These are phyloP conservation scores for Chironomus tepperi DNA, from an alignment of 1,140 invertebrate species.

Conservation along the genomic window DNA sequence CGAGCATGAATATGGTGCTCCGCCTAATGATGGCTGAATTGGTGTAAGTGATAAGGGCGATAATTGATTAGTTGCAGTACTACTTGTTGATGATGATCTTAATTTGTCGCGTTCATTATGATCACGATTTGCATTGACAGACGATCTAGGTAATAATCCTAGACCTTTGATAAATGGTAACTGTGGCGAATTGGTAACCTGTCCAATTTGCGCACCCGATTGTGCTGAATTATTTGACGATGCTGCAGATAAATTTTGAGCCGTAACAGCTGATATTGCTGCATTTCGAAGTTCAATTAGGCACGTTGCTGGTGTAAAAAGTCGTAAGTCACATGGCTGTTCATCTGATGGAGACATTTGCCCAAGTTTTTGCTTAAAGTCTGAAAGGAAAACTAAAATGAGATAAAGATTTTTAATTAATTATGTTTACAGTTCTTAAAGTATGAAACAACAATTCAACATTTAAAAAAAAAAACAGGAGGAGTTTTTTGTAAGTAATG, in stretches of 20 bases:
- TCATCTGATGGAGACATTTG: slow-evolving; percentile 26
- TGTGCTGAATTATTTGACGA: slow-evolving; percentile 18
- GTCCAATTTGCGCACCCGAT: not conserved
- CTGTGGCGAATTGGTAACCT: not conserved
- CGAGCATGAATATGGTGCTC: slow-evolving; percentile 40
- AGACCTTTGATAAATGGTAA: slow-evolving; percentile 16
- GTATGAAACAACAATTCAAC: slow-evolving; percentile 1
- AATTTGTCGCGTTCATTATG: not conserved
- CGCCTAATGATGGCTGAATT: slow-evolving; percentile 27
- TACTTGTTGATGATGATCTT: slow-evolving; percentile 25
- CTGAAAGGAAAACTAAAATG: slow-evolving; percentile 26
- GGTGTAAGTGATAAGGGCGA: slow-evolving; percentile 21
- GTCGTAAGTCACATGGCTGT: slow-evolving; percentile 36
- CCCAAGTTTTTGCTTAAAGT: not conserved
- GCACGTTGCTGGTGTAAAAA: slow-evolving; percentile 26
- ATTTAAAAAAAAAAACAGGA: not conserved
- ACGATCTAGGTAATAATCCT: not conserved
- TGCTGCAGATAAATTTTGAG: slow-evolving; percentile 26
- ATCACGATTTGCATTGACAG: slow-evolving; percentile 5
- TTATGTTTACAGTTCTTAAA: not conserved
- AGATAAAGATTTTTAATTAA: slow-evolving; percentile 28
- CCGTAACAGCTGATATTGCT: slow-evolving; percentile 32
- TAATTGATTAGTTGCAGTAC: slow-evolving; percentile 25
- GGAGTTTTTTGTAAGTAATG: not conserved
- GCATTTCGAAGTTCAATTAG: slow-evolving; percentile 28